phyloP scores from a whole-genome alignment of 2,888 invertebrate species.

The Chaetogeoica ovagalla region DNA sequence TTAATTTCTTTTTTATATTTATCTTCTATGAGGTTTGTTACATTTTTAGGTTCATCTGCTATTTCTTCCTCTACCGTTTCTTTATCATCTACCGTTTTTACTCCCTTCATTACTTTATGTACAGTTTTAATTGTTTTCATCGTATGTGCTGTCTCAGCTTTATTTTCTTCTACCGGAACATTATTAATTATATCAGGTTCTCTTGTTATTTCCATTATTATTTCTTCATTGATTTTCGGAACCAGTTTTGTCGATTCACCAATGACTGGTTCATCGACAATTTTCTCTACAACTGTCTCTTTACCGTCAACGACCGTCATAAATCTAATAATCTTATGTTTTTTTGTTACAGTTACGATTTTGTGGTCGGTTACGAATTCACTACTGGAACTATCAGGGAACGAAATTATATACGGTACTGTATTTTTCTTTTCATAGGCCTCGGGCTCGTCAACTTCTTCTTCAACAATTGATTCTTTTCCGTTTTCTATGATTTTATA shows the following conservation, averaged over 20 bases:
- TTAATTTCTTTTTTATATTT: too few species aligned
- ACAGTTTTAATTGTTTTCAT: neutral
- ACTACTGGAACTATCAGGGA: neutral
- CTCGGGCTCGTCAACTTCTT: neutral
- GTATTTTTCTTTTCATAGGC: neutral
- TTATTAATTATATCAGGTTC: too few species aligned
- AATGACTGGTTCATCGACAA: neutral
- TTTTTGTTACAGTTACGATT: neutral
- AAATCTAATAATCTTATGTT: neutral
- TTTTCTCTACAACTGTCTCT: neutral
- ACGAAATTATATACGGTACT: too few species aligned
- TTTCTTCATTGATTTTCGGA: too few species aligned
- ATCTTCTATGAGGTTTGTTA: too few species aligned
- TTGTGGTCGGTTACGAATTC: neutral
- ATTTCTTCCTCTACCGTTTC: constrained; percentile 2
- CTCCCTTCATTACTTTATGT: neutral
- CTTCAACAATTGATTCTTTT: constrained; percentile 2
- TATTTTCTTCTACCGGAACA: too few species aligned
- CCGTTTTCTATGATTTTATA: neutral
- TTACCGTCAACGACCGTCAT: neutral
- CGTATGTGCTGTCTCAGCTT: too few species aligned
- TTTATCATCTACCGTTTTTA: neutral
- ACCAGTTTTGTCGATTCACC: too few species aligned
- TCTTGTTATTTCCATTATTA: too few species aligned
- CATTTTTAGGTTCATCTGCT: neutral